These are phyloP conservation scores for Acanthoscelides obtectus DNA, from an alignment of 2,888 invertebrate species.

Conservation along the genomic window DNA sequence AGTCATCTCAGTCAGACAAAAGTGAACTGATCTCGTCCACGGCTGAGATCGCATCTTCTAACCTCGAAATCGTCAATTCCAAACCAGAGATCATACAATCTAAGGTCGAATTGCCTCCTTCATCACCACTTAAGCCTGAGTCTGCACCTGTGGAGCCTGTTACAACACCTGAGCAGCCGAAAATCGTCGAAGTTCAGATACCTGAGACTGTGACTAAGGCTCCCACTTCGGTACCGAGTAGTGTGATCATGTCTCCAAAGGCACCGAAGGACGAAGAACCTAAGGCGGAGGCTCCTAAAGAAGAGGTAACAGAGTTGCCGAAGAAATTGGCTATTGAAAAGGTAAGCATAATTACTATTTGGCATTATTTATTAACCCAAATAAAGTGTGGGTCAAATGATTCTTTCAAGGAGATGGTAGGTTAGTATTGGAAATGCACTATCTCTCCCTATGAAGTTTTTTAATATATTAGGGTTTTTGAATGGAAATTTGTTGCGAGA, in stretches of 20 bases:
- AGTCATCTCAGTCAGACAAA: background rate
- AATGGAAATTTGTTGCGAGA: too few species aligned
- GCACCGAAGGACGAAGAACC: slow-evolving; percentile 1
- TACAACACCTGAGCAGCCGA: background rate
- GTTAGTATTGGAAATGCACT: too few species aligned
- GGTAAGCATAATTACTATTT: slow-evolving; percentile 6
- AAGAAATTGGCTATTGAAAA: slow-evolving; percentile 35
- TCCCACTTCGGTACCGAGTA: slow-evolving; percentile 46
- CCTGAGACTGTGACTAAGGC: slow-evolving; percentile 16
- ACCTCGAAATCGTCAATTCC: slow-evolving; percentile 5
- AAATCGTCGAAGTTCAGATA: slow-evolving; percentile 4
- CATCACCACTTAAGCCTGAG: background rate
- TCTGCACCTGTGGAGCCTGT: background rate
- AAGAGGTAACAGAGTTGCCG: slow-evolving; percentile 17
- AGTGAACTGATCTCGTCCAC: slow-evolving; percentile 9
- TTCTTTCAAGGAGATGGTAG: too few species aligned
- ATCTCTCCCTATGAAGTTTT: too few species aligned
- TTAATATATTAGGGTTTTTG: too few species aligned
- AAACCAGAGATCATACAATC: background rate
- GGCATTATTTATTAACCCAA: background rate
- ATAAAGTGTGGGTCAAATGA: too few species aligned
- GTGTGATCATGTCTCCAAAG: slow-evolving; percentile 39
- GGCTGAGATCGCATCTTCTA: slow-evolving; percentile 1
- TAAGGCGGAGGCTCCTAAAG: slow-evolving; percentile 2
- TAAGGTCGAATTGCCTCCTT: background rate